These are phyloP conservation scores for Elaeidobius kamerunicus DNA, from an alignment of 2,888 invertebrate genomes.

Conservation along the genomic window DNA sequence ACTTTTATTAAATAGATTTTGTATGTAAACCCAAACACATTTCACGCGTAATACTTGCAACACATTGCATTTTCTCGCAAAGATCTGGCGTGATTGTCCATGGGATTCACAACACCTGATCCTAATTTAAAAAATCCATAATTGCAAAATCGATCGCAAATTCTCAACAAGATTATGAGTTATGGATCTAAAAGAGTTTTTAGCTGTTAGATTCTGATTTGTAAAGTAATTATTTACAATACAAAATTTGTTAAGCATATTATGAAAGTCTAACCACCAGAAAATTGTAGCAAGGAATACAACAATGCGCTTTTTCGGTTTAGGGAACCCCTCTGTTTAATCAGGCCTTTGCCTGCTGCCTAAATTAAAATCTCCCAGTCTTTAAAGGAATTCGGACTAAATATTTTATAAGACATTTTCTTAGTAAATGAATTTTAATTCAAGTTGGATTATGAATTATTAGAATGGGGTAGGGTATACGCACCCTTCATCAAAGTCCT, in stretches of 20 bases:
- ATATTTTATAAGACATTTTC: slow-evolving; percentile 19
- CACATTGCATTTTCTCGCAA: slow-evolving; percentile 21
- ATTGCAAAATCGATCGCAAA: too few species aligned
- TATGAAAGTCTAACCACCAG: too few species aligned
- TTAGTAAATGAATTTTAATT: slow-evolving; percentile 17
- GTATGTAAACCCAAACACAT: too few species aligned
- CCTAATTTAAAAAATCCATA: slow-evolving; percentile 29
- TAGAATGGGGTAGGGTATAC: too few species aligned
- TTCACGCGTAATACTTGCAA: slow-evolving; percentile 2
- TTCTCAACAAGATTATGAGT: too few species aligned
- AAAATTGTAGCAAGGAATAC: not conserved
- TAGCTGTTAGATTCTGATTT: too few species aligned
- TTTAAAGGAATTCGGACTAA: slow-evolving; percentile 13
- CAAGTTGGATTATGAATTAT: slow-evolving; percentile 2
- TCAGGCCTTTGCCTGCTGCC: slow-evolving; percentile 12
- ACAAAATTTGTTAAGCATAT: too few species aligned
- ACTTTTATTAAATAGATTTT: too few species aligned
- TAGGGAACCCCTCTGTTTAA: slow-evolving; percentile 5
- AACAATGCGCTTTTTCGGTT: not conserved
- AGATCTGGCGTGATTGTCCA: slow-evolving; percentile 20
- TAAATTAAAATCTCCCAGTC: slow-evolving; percentile 9
- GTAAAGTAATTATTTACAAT: too few species aligned
- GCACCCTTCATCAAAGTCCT: too few species aligned
- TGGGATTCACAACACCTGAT: slow-evolving; percentile 27
- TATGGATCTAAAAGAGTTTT: too few species aligned